phyloP scores from a whole-genome alignment of 2,888 invertebrate genomes.

The Molanna angustata region DNA sequence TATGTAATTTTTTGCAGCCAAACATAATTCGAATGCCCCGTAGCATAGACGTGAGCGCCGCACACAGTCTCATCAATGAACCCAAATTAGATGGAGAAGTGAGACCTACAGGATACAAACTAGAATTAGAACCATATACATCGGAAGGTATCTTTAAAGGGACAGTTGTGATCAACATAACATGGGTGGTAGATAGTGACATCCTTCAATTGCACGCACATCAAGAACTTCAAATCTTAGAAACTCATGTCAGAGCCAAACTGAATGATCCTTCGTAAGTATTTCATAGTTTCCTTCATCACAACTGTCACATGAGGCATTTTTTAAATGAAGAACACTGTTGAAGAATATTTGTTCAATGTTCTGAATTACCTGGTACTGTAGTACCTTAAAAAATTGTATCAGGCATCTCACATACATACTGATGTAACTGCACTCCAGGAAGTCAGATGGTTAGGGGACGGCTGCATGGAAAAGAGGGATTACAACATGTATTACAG shows the following conservation, averaged over 20 bases:
- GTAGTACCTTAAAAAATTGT: no score
- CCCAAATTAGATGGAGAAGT: slow-evolving; percentile 61
- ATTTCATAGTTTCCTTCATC: no score
- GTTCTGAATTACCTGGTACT: no score
- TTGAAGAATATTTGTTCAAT: no score
- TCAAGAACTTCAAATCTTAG: slow-evolving; percentile 59
- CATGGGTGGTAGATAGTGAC: slow-evolving; percentile 60
- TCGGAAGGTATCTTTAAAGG: slow-evolving; percentile 66
- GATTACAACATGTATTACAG: no score
- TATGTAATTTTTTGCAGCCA: slow-evolving; percentile 16
- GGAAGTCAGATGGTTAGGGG: no score
- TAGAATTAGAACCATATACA: slow-evolving; percentile 65
- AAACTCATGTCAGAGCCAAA: slow-evolving; percentile 49
- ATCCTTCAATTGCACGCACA: slow-evolving; percentile 66
- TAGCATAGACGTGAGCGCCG: slow-evolving; percentile 71
- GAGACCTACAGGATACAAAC: slow-evolving; percentile 62
- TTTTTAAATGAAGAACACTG: no score
- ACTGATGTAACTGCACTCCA: no score
- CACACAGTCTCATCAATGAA: slow-evolving; percentile 63
- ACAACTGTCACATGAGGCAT: no score
- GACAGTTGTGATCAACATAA: slow-evolving; percentile 65
- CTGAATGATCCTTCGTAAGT: slow-evolving; percentile 40
- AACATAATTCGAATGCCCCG: slow-evolving; percentile 43
- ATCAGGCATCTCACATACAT: no score
- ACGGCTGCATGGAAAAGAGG: no score